Percentiles rank a stretch among this genome's conserved stretches.
Evolutionary conservation across 2,113 vertebrate species (phyloP).

Genomic region (Porphyrio hochstetteri): DNA sequence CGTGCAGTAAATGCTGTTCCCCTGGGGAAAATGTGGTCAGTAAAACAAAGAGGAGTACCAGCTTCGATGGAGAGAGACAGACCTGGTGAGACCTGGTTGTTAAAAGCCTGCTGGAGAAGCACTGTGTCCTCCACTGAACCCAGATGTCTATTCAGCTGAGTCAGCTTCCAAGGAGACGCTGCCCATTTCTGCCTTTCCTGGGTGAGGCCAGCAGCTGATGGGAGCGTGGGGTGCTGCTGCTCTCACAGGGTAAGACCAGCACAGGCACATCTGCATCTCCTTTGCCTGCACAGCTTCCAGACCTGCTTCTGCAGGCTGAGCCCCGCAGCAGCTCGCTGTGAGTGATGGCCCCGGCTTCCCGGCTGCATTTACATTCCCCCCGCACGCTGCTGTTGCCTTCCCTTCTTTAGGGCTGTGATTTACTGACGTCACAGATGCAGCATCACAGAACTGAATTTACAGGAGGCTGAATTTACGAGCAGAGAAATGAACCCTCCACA

Average conservation of each 20-base stretch:
- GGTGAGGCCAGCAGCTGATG: not conserved
- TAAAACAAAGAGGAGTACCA: not conserved
- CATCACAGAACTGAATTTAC: not conserved
- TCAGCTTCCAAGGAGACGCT: not conserved
- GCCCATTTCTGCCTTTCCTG: not conserved
- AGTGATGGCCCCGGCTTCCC: not conserved
- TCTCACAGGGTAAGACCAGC: not conserved
- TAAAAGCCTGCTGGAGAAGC: not conserved
- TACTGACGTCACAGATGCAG: conserved; percentile 1
- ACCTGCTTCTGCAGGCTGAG: not conserved
- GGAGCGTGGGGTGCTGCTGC: not conserved
- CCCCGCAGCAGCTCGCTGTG: accelerated
- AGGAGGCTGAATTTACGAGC: not conserved
- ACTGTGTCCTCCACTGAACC: not conserved
- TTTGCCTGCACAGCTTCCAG: not conserved
- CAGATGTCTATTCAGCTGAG: not conserved
- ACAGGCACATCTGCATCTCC: not conserved
- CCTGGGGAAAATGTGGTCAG: not conserved
- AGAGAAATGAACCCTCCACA: not conserved
- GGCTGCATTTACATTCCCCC: not conserved
- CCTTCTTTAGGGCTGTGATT: conserved; percentile 3
- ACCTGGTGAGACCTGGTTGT: not conserved
- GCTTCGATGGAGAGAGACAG: not conserved
- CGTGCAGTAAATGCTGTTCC: not conserved
- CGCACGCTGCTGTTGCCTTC: not conserved